Evolutionary conservation across 2,888 invertebrate genomes (phyloP).

Genomic region (Hanleya hanleyi): DNA sequence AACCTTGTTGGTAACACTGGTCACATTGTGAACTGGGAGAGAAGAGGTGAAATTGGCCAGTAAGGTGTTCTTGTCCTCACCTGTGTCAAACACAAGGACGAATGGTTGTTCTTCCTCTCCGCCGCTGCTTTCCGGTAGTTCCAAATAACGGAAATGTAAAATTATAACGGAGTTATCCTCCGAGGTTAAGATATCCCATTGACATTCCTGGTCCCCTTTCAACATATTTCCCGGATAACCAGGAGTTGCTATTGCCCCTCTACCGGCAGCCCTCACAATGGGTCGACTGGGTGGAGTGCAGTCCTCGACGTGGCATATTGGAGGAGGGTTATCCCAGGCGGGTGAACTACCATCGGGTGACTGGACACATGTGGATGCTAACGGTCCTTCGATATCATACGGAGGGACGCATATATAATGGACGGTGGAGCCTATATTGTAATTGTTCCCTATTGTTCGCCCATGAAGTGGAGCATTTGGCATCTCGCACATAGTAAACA

Average conservation of each 20-base stretch:
- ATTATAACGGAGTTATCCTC: background rate
- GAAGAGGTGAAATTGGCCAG: background rate
- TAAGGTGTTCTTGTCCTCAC: background rate
- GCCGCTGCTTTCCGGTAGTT: background rate
- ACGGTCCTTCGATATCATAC: background rate
- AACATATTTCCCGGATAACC: background rate
- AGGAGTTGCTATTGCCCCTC: background rate
- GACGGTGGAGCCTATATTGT: background rate
- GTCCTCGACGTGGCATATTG: background rate
- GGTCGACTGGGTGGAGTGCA: background rate
- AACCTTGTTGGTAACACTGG: background rate
- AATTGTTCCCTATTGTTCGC: background rate
- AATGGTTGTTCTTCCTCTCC: background rate
- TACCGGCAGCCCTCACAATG: background rate
- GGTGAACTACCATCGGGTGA: background rate
- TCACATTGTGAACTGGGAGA: background rate
- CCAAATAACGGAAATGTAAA: background rate
- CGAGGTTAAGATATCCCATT: background rate
- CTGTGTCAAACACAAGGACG: background rate
- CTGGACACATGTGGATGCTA: background rate
- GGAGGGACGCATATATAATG: background rate
- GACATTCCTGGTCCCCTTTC: background rate
- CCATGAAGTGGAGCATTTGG: background rate
- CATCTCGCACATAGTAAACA: background rate
- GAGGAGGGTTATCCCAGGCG: background rate